Evolutionary conservation across 2,888 invertebrate genomes (phyloP), one percentile per base, ranked within the genome.

Genomic region (Mesorhabditis spiculigera): DNA sequence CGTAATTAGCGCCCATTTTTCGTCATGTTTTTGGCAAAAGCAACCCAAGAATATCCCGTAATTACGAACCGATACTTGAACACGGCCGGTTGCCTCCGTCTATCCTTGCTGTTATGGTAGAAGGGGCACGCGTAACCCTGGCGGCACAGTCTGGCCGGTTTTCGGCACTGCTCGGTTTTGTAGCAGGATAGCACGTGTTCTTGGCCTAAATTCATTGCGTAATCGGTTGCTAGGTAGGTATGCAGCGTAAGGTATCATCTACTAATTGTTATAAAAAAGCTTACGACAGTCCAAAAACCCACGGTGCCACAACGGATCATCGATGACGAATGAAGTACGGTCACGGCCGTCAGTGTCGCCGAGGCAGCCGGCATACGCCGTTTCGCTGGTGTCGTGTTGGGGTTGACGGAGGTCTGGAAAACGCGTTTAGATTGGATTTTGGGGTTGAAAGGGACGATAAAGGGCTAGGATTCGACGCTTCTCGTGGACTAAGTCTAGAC

Each of bases 111-210:
- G 90, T 98, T 98, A 88, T 98, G 97, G 90, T 93, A 97, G 87
- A 96, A 95, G 41, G 98, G 97, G 89, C 98, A 98, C n/a, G 97
- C 97, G 88, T 97, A 98, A 61, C 97, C 98, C 89, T 98, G 97
- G 84, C 97, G 91, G 89, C 98, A 98, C 85, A 97, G 89, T 81
- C 97, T 90, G 75, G 97, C 96, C 66, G 97, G 97, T 87, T 95
- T 91, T 89, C 96, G 95, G 87, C 98, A 98, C 13, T 92, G 93
- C 87, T 97, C 97, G 68, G 97, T 98, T 90, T 98, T 98, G 88
- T 98, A 98, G 89, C 95, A 95, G 82, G 95, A 93, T 87, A 98
- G 89, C 73, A 98, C 97, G 89, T 95, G 96, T 89, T 94, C 94
- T 82, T 96, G 95, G 90, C 97, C 97, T 93, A 89, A 75, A 90